phyloP scores from a whole-genome alignment of 2,888 invertebrate genomes.

The Oxytorus armatus region DNA sequence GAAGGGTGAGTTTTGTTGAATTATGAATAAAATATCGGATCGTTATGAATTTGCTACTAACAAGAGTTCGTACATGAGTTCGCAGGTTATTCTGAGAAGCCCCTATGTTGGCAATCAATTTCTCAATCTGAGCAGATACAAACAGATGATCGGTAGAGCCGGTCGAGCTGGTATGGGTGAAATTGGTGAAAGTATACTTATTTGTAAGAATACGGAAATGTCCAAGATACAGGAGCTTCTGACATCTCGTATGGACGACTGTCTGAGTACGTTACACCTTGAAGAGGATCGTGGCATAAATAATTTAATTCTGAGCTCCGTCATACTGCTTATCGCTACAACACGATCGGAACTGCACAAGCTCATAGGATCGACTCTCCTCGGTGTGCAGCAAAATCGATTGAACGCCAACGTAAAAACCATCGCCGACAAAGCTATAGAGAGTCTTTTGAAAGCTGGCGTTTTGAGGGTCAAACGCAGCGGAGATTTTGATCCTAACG shows the following conservation, averaged over 20 bases:
- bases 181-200: constrained; percentile 94
- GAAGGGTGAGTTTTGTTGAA: constrained; percentile 86
- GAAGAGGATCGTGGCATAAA: constrained; percentile 86
- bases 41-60: not conserved
- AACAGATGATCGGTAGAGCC: constrained; percentile 98
- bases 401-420: constrained; percentile 83
- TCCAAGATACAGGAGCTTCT: constrained; percentile 86
- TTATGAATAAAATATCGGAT: not conserved
- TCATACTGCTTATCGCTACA: constrained; percentile 88
- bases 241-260: constrained; percentile 89
- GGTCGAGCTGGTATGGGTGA: constrained; percentile 95
- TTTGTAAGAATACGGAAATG: constrained; percentile 88
- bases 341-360: constrained; percentile 85
- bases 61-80: not conserved
- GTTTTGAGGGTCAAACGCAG: constrained; percentile 79
- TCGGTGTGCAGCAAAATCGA: constrained; percentile 87
- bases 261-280: constrained; percentile 86
- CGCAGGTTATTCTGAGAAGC: constrained; percentile 91
- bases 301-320: constrained; percentile 89
- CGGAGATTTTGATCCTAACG: constrained; percentile 71
- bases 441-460: constrained; percentile 84
- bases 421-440: constrained; percentile 84
- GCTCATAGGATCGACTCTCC: constrained; percentile 87
- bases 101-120: constrained; percentile 92
- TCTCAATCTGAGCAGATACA: constrained; percentile 92